Evolutionary conservation across 2,113 vertebrate genomes (phyloP), one percentile per base, ranked within the genome.

Genomic region (Oncorhynchus masou): DNA sequence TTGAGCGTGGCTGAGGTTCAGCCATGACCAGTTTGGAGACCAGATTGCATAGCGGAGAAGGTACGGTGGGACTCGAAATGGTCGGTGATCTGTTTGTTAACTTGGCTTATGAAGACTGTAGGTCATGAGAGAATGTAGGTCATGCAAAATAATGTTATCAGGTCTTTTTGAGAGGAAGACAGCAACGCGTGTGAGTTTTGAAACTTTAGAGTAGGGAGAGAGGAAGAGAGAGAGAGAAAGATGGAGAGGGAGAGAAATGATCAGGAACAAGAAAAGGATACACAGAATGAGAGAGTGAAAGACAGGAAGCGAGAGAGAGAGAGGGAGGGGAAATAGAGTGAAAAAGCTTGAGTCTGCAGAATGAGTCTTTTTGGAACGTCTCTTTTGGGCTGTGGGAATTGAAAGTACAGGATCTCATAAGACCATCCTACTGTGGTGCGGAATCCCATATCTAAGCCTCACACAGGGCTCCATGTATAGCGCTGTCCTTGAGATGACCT

Each of bases 401-500:
- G 39, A 39, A 75, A 84, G 77, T 75, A 66, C 31, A 79, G 79
- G 79, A 85, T 78, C 84, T 79, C 76, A 49, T 57, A 76, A 86
- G 78, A 78, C 49, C 59, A 73, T 79, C 65, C 62, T 24, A 31
- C 77, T 81, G 65, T 57, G 77, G 74, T 64, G 19, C 62, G 70
- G 25, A 77, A 24, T 83, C 72, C 45, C 13, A 19, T 65, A 72
- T 79, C 64, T 82, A 48, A 8, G 9, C 39, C 4, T 19, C 51
- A 54, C 49, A 13, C 27, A 77, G 68, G 74, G 75, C 76, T 81
- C 73, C 81, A 70, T 4, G 3, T 59, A 68, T 77, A 54, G 54
- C 64, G 70, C 49, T 84, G 70, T 74, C 84, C 84, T 90, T 86
- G 54, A 75, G 54, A 73, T 62, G 69, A 86, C 84, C 82, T 87